Base-by-base conservation (phyloP, 1,140 invertebrate genomes). In the Oncopodura yosiiana region DNA sequence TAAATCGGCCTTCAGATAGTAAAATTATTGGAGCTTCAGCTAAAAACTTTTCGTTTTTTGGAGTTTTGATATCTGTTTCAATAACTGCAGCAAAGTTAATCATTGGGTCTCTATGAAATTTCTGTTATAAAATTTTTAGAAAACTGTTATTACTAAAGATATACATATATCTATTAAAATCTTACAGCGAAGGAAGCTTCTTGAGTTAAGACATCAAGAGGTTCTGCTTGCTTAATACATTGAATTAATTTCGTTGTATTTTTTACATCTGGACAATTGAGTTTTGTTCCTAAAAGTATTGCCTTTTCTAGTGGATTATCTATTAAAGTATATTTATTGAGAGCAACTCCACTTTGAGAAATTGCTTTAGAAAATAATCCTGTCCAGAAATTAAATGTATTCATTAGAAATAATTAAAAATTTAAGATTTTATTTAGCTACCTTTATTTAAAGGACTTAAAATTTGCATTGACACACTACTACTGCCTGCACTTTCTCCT, bases 1-100 rank as follows among this genome's bases (percentile, higher is more conserved):
- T 50, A 23, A 57, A 57, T 30, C 36, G 27, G n/a, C 55, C 55
- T 38, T 44, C 27, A 8, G 16, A 21, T 12, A 51, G 14, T 5
- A 51, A 36, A 29, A 29, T 26, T 5, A 12, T 18, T 12, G 55
- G 55, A 19, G 38, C 30, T 38, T 38, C 43, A 3, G 42, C 36
- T 2, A 57, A 34, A 26, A 57, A 57, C 18, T 23, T 36, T 11
- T 32, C 48, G 18, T 42, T 16, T 26, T 21, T n/a, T n/a, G n/a
- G n/a, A n/a, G n/a, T n/a, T n/a, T n/a, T n/a, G n/a, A n/a, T 37
- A 19, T 39, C 14, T 5, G 32, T 8, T 39, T 50, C 48, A 37
- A 50, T 27, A 3, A 18, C 5, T 26, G 36, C 26, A 11, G 24
- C 45, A 18, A 48, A 48, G 45, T 24, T 24, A 6, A 48, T 18